Evolutionary conservation across 1,140 invertebrate species (phyloP).

Genomic region (Tyrophagus putrescentiae): DNA sequence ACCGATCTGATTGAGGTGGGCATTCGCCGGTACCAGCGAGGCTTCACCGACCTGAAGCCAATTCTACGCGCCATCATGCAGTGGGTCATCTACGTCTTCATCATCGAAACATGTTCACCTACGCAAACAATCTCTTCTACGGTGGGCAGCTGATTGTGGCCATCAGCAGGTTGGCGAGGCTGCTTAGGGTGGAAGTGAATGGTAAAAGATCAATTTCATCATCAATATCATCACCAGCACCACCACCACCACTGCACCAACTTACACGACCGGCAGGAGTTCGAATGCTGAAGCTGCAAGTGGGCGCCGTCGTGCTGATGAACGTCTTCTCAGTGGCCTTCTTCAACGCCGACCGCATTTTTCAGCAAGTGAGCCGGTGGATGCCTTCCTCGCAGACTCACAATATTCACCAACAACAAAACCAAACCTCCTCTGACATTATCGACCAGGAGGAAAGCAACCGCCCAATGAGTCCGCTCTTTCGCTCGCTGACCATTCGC

Average conservation of each 20-base stretch:
- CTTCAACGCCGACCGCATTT: neutral
- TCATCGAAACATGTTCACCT: neutral
- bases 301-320: neutral
- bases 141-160: neutral
- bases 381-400: too few species aligned
- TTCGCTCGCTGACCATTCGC: too few species aligned
- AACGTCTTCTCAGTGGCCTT: neutral
- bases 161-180: neutral
- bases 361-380: too few species aligned
- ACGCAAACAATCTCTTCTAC: neutral
- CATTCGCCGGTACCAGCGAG: neutral
- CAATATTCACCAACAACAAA: too few species aligned
- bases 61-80: neutral
- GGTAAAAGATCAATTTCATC: neutral
- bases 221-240: too few species aligned
- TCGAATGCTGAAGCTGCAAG: too few species aligned
- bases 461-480: too few species aligned
- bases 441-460: too few species aligned
- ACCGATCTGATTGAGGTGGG: neutral
- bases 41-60: slow-evolving; percentile 6
- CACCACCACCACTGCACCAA: too few species aligned
- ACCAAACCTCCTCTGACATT: too few species aligned
- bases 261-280: too few species aligned
- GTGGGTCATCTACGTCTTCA: neutral
- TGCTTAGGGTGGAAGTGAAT: too few species aligned